Evolutionary conservation across 35 echinoderm and acorn worm genomes (phyloP).

Genomic region (Holothuria glaberrima): DNA sequence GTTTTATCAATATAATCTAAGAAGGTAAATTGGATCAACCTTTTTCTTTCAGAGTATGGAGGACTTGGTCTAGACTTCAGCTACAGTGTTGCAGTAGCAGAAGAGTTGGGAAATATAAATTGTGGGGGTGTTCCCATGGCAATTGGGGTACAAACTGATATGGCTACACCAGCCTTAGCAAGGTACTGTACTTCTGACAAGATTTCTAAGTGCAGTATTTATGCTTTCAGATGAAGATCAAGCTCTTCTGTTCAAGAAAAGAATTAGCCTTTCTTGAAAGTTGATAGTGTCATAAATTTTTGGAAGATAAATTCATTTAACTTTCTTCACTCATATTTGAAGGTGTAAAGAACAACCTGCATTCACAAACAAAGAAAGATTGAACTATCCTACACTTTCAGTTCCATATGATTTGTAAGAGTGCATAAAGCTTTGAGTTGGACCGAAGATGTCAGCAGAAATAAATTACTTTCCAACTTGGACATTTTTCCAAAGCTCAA

Average conservation of each 20-base stretch:
- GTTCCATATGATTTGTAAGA: no score
- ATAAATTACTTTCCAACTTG: background rate
- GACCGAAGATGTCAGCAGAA: background rate
- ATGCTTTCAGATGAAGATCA: no score
- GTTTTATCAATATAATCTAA: no score
- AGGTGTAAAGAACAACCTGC: background rate
- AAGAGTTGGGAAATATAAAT: conserved; percentile 82
- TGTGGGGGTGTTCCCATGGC: conserved; percentile 95
- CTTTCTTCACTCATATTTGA: no score
- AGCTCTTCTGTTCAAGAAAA: no score
- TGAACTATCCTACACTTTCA: no score
- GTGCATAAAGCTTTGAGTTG: no score
- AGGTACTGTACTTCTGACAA: conserved; percentile 53
- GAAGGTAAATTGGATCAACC: background rate
- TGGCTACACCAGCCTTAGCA: conserved; percentile 93
- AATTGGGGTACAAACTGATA: conserved; percentile 96
- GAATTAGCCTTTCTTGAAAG: no score
- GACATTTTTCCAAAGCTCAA: background rate
- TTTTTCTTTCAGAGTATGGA: conserved; percentile 84
- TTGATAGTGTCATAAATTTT: no score
- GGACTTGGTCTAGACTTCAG: conserved; percentile 90
- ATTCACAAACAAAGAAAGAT: no score
- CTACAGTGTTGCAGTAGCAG: conserved; percentile 85
- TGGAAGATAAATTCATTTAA: no score
- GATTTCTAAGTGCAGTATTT: no score